These are phyloP conservation scores for Sebastes trivittatus DNA, from an alignment of 2,797 vertebrate genomes.

Conservation along the genomic window DNA sequence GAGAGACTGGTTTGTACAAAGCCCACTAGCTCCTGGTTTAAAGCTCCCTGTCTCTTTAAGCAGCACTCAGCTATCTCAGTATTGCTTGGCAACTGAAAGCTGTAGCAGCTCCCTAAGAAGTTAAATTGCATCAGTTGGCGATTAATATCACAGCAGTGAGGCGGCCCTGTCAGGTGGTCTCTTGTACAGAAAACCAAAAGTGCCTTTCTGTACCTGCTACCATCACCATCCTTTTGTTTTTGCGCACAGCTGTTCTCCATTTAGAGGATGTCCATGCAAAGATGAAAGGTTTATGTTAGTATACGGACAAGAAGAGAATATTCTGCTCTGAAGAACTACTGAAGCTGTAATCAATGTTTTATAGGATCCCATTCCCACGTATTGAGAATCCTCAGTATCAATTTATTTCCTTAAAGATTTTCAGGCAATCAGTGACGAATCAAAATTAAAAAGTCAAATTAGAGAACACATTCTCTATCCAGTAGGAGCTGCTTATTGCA, in stretches of 20 bases:
- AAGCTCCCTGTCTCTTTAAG: conserved; percentile 72
- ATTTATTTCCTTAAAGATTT: neutral
- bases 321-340: neutral
- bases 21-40: neutral
- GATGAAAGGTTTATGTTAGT: neutral
- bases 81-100: conserved; percentile 85
- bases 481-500: too few species aligned
- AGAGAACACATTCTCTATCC: too few species aligned
- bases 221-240: neutral
- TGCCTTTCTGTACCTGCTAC: neutral
- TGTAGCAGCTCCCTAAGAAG: conserved; percentile 77
- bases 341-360: neutral
- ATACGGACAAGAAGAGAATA: neutral
- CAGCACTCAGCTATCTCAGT: conserved; percentile 52
- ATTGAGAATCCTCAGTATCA: too few species aligned
- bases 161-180: conserved; percentile 49
- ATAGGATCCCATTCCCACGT: too few species aligned
- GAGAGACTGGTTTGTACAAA: neutral
- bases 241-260: neutral
- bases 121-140: conserved; percentile 81
- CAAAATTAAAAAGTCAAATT: too few species aligned
- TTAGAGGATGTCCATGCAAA: neutral
- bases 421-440: too few species aligned
- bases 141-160: conserved; percentile 75
- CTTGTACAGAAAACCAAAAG: conserved; percentile 2